Evolutionary conservation across 2,797 vertebrate species (phyloP).

Genomic region (Bradypodion ventrale): DNA sequence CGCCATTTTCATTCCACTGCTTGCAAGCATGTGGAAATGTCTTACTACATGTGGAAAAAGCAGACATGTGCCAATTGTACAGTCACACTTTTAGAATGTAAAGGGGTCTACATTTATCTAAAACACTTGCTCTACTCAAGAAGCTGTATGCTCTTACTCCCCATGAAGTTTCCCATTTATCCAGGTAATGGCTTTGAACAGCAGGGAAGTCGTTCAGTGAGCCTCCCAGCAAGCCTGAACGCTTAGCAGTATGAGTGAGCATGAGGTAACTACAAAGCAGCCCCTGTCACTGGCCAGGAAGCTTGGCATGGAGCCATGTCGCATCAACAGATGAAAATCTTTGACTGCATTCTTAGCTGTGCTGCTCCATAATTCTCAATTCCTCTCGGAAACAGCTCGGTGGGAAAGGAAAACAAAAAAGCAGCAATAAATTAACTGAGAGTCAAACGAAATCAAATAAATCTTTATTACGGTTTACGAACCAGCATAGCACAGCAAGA

Average conservation of each 20-base stretch:
- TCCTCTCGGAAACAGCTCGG: conserved; percentile 32
- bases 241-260: conserved; percentile 33
- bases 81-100: conserved; percentile 25
- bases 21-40: conserved; percentile 45
- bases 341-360: conserved; percentile 17
- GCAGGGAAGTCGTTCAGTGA: conserved; percentile 3
- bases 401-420: conserved; percentile 38
- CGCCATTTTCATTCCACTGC: conserved; percentile 29
- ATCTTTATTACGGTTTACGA: too few relatives aligned
- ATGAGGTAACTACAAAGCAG: conserved; percentile 47
- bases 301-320: conserved; percentile 25
- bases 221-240: conserved; percentile 11
- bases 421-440: conserved; percentile 22
- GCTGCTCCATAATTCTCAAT: conserved; percentile 18
- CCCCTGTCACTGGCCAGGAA: conserved; percentile 15
- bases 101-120: conserved; percentile 57
- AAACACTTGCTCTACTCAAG: conserved; percentile 39
- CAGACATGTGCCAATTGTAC: background rate
- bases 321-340: conserved; percentile 25
- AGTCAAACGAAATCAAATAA: too few relatives aligned
- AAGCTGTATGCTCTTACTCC: conserved; percentile 41
- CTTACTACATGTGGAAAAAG: conserved; percentile 24
- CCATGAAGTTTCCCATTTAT: conserved; percentile 36
- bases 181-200: conserved; percentile 44
- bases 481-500: too few relatives aligned